Conservation (phyloP, 53 echinoderm and acorn worm species). For the Echinometra lucunter region DNA sequence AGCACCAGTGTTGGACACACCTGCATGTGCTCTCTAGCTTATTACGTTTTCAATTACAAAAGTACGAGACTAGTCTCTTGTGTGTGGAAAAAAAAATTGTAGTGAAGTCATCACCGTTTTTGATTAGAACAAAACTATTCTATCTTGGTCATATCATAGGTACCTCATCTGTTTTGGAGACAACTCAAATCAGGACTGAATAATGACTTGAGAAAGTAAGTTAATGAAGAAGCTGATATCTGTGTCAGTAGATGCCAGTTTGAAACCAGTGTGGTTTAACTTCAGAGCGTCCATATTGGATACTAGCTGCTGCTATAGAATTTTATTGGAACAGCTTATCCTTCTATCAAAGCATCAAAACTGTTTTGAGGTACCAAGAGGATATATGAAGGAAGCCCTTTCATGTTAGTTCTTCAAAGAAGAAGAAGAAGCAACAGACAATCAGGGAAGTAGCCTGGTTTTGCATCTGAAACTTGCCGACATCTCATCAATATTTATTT, state of each 20-base stretch:
- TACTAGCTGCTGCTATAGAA: background rate
- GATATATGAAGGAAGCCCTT: background rate
- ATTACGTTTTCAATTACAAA: slow-evolving; percentile 20
- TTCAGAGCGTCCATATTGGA: background rate
- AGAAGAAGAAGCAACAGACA: background rate
- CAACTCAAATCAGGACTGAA: background rate
- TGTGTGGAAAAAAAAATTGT: background rate
- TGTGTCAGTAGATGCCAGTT: background rate
- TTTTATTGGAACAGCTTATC: background rate
- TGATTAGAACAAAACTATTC: background rate
- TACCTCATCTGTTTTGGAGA: background rate
- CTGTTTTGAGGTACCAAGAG: background rate
- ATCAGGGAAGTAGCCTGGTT: background rate
- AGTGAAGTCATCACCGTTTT: slow-evolving; percentile 18
- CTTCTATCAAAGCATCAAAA: background rate
- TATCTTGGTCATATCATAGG: background rate
- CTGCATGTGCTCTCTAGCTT: background rate
- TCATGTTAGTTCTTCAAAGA: background rate
- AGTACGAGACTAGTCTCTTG: slow-evolving; percentile 22
- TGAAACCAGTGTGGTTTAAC: background rate
- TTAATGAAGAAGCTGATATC: background rate
- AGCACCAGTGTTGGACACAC: background rate
- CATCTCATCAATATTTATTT: background rate
- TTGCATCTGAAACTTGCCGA: background rate
- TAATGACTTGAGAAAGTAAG: background rate